A percentile compares a stretch with the other conserved stretches of the same genome.
Conservation (phyloP, 2,113 vertebrate genomes). For the Xiphophorus hellerii region DNA sequence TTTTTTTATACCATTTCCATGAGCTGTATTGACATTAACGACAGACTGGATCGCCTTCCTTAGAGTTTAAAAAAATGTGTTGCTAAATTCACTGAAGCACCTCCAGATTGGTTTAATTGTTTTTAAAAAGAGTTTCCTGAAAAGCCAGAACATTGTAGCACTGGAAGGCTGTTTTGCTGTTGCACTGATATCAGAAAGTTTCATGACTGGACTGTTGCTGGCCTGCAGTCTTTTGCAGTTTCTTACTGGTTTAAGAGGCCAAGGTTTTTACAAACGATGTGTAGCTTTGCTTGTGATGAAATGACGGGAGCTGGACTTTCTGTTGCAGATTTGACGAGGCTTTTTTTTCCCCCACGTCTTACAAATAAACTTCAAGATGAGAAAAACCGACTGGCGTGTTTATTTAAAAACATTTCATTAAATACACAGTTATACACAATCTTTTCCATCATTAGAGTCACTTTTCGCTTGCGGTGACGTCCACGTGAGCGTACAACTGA, state of each 20-base stretch:
- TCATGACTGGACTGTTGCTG: constrained; percentile 65
- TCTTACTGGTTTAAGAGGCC: constrained; percentile 73
- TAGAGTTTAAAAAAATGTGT: not conserved
- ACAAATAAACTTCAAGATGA: constrained; percentile 59
- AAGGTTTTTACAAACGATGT: constrained; percentile 41
- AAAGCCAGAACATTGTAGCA: constrained; percentile 50
- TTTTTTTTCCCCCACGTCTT: constrained; percentile 50
- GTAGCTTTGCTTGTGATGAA: constrained; percentile 47
- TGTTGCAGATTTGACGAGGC: constrained; percentile 50
- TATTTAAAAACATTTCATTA: constrained; percentile 23
- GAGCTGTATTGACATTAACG: constrained; percentile 45
- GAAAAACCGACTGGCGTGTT: constrained; percentile 7
- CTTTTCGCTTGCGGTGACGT: constrained; percentile 60
- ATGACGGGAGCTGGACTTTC: constrained; percentile 81
- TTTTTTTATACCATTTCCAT: constrained; percentile 59
- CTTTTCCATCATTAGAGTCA: not conserved
- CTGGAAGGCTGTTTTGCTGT: constrained; percentile 37
- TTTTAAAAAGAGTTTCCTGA: constrained; percentile 19
- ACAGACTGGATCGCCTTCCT: constrained; percentile 10
- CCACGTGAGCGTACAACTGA: constrained; percentile 80
- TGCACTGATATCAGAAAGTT: constrained; percentile 35
- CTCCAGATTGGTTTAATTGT: constrained; percentile 13
- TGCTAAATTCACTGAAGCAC: not conserved
- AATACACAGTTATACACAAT: constrained; percentile 13
- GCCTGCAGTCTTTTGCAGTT: constrained; percentile 75